A percentile compares a stretch with the other conserved stretches of the same genome.
phyloP scores from a whole-genome alignment of 2,888 invertebrate species.

The Ophion ventricosus region DNA sequence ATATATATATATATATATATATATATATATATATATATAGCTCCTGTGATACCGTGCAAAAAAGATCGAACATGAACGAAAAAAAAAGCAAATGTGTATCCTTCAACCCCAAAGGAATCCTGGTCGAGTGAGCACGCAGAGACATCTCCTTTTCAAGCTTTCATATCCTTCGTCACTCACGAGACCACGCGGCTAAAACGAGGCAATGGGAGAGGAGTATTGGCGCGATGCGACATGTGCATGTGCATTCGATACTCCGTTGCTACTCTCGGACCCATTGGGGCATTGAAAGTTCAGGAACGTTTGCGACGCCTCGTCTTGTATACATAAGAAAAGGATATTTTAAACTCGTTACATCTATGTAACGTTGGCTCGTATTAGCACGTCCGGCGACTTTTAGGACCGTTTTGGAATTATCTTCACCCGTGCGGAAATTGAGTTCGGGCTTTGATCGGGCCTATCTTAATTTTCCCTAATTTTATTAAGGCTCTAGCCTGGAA shows the following conservation, averaged over 20 bases:
- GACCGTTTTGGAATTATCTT: no score
- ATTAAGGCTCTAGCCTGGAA: no score
- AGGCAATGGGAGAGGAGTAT: background rate
- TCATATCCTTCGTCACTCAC: slow-evolving; percentile 41
- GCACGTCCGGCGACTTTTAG: background rate
- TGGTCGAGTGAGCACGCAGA: slow-evolving; percentile 23
- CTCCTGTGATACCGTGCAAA: slow-evolving; percentile 3
- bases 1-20: background rate
- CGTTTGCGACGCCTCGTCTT: slow-evolving; percentile 61
- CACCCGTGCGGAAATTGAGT: no score
- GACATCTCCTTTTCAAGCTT: slow-evolving; percentile 8
- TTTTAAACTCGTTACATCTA: background rate
- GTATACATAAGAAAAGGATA: slow-evolving; percentile 3
- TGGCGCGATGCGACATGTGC: slow-evolving; percentile 22
- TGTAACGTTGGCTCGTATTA: background rate
- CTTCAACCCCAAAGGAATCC: slow-evolving; percentile 14
- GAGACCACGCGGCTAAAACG: slow-evolving; percentile 32
- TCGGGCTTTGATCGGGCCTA: no score
- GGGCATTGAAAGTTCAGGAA: slow-evolving; percentile 65
- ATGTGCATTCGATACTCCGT: slow-evolving; percentile 31
- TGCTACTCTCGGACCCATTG: slow-evolving; percentile 44
- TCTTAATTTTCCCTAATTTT: no score
- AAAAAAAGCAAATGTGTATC: background rate
- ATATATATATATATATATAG: no score
- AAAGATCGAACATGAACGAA: background rate